Percentiles rank a stretch among this genome's conserved stretches.
Conservation (phyloP, 2,113 vertebrate genomes). For the Delphinus delphis region DNA sequence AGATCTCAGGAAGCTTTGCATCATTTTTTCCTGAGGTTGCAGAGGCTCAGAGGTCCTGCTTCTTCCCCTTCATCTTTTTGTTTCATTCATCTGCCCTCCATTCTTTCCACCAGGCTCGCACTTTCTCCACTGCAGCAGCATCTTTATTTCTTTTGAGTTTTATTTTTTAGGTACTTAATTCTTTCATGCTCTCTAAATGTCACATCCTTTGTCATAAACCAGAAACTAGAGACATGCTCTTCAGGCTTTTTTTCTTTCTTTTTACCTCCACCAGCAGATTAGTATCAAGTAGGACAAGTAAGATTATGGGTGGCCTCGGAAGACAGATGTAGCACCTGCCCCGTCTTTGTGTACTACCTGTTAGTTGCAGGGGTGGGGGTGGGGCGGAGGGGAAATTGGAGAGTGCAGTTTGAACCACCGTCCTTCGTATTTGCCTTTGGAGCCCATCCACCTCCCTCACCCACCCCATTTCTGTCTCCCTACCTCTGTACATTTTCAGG, state of each 20-base stretch:
- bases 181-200: background rate
- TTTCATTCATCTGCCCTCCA: background rate
- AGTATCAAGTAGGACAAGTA: background rate
- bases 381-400: too few species aligned
- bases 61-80: background rate
- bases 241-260: background rate
- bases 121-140: background rate
- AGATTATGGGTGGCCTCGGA: background rate
- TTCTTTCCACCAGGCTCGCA: background rate
- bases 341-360: background rate
- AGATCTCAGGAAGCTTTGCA: background rate
- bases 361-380: background rate
- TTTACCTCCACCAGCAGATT: background rate
- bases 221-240: background rate
- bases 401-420: background rate
- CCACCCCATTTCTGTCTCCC: background rate
- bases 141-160: background rate
- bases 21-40: background rate
- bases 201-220: background rate
- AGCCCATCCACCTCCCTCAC: background rate
- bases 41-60: background rate
- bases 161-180: background rate
- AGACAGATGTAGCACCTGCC: background rate
- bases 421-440: background rate
- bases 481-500: background rate